These are phyloP conservation scores for Callyntrura sp. DNA, from an alignment of 2,888 invertebrate species.

Conservation along the genomic window DNA sequence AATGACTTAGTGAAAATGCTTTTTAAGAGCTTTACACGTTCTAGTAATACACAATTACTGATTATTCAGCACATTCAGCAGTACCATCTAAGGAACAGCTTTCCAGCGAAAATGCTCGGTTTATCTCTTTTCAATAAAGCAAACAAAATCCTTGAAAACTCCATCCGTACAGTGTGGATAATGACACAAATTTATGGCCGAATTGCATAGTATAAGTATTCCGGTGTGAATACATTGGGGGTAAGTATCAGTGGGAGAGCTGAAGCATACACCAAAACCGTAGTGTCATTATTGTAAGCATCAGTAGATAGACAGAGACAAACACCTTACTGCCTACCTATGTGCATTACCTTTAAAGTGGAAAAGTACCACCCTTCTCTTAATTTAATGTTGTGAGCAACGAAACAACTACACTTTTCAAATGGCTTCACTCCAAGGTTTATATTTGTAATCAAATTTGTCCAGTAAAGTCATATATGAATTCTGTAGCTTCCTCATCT, in stretches of 20 bases:
- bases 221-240: no score
- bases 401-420: constrained; percentile 51
- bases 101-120: background rate
- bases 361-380: constrained; percentile 51
- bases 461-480: constrained; percentile 78
- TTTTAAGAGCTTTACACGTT: background rate
- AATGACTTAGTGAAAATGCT: constrained; percentile 3
- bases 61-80: constrained; percentile 4
- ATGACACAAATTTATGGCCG: no score
- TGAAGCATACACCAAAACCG: background rate
- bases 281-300: background rate
- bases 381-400: constrained; percentile 66
- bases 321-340: background rate
- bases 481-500: constrained; percentile 56
- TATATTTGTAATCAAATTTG: constrained; percentile 76
- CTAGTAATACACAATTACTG: background rate
- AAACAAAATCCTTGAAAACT: constrained; percentile 1
- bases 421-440: constrained; percentile 67
- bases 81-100: background rate
- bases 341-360: background rate
- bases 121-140: background rate
- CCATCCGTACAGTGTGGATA: background rate
- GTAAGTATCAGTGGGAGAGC: background rate
- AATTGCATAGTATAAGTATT: no score
- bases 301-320: background rate